These are phyloP conservation scores for Laterallus jamaicensis DNA, from an alignment of 2,113 vertebrate genomes.

Conservation along the genomic window DNA sequence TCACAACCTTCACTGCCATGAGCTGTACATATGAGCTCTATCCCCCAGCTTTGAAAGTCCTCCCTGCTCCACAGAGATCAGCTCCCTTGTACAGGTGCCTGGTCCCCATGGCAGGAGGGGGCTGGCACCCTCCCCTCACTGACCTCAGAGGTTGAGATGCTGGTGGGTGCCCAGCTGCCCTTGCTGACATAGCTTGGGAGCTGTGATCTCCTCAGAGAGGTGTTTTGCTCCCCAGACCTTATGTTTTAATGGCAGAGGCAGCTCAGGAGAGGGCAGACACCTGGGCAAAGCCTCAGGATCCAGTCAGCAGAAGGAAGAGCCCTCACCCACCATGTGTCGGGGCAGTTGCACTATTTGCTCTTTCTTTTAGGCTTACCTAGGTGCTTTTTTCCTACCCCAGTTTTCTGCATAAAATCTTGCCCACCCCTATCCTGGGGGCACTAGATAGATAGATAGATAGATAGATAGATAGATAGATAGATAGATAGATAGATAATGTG, in stretches of 20 bases:
- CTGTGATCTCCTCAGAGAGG: neutral
- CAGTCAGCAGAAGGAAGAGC: neutral
- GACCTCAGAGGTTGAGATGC: neutral
- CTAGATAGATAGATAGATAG: too few species aligned
- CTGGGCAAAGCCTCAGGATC: neutral
- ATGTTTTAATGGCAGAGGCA: neutral
- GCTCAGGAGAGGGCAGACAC: neutral
- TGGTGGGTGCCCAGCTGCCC: neutral
- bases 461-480: too few species aligned
- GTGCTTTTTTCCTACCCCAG: neutral
- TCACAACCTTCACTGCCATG: neutral
- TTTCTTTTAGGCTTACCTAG: neutral
- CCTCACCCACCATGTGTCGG: too few species aligned
- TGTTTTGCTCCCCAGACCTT: neutral
- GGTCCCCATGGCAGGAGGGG: too few species aligned
- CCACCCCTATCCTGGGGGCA: neutral
- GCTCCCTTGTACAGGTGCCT: neutral
- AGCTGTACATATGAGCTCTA: neutral
- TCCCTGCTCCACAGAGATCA: neutral
- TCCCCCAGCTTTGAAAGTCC: neutral
- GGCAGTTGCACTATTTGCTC: neutral
- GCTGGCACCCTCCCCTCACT: neutral
- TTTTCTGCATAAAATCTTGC: neutral
- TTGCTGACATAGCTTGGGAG: neutral
- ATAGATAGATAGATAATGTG: too few species aligned